Conservation (phyloP, 2,113 vertebrate genomes). For the Smithornis capensis region DNA sequence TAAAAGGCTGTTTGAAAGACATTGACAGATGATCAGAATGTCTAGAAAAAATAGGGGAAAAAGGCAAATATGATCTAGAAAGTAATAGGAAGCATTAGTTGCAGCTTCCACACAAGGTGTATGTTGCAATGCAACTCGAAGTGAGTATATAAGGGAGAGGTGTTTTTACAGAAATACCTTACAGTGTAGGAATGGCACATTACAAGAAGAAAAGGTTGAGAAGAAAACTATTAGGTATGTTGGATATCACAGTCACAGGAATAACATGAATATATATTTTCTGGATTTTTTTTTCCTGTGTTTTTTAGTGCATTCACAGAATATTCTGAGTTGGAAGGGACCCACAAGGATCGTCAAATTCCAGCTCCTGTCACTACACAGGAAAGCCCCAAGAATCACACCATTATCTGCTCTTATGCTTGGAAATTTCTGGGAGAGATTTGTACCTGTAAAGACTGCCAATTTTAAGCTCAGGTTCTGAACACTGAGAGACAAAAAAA, state of each 20-base stretch:
- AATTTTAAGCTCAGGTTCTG: not conserved
- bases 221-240: not conserved
- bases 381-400: not conserved
- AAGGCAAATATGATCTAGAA: not conserved
- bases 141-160: rapidly evolving
- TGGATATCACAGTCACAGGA: not conserved
- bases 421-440: not conserved
- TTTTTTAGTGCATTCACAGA: not conserved
- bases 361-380: not conserved
- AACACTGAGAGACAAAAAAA: not conserved
- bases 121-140: not conserved
- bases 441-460: not conserved
- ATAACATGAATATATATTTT: not conserved
- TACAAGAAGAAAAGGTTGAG: not conserved
- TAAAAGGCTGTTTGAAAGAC: not conserved
- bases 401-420: not conserved
- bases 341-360: not conserved
- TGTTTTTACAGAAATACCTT: not conserved
- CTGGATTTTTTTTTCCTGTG: not conserved
- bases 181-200: not conserved
- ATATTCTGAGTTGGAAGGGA: not conserved
- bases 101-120: not conserved
- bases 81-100: not conserved
- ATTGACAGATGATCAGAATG: not conserved
- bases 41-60: not conserved